A percentile compares a stretch with the other conserved stretches of the same genome.
phyloP scores from a whole-genome alignment of 2,888 invertebrate genomes.

The Galeopsomyia nigrocyanea region DNA sequence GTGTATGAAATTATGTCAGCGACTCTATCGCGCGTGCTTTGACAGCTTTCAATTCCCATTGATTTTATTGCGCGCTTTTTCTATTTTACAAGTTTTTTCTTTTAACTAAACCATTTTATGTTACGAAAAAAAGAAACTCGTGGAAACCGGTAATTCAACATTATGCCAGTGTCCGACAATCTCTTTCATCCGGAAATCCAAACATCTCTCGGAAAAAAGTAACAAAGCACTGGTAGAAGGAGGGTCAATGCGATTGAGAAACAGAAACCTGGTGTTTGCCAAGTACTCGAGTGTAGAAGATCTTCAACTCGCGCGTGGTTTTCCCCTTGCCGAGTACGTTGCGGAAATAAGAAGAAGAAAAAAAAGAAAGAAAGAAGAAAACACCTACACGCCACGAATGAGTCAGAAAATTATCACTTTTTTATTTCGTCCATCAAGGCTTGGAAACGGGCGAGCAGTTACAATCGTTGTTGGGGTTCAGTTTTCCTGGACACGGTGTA shows the following conservation, averaged over 20 bases:
- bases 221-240: background rate
- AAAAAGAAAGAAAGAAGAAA: background rate
- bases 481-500: slow-evolving; percentile 4
- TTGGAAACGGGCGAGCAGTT: background rate
- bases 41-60: too few species aligned
- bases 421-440: background rate
- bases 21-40: too few species aligned
- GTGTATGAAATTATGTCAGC: too few species aligned
- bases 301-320: slow-evolving; percentile 1
- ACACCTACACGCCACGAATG: background rate
- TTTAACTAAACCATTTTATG: too few species aligned
- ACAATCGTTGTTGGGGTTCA: slow-evolving; percentile 4
- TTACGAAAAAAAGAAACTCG: too few species aligned
- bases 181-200: background rate
- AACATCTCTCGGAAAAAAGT: background rate
- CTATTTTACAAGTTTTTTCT: background rate
- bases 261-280: slow-evolving; percentile 21
- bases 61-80: too few species aligned
- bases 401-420: too few species aligned
- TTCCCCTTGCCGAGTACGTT: background rate
- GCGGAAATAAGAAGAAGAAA: background rate
- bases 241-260: background rate
- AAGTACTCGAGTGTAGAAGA: slow-evolving; percentile 18
- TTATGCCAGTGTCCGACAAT: too few species aligned
- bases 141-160: background rate